Base-by-base conservation (phyloP, 2,888 invertebrate species). In the Encarsia formosa region DNA sequence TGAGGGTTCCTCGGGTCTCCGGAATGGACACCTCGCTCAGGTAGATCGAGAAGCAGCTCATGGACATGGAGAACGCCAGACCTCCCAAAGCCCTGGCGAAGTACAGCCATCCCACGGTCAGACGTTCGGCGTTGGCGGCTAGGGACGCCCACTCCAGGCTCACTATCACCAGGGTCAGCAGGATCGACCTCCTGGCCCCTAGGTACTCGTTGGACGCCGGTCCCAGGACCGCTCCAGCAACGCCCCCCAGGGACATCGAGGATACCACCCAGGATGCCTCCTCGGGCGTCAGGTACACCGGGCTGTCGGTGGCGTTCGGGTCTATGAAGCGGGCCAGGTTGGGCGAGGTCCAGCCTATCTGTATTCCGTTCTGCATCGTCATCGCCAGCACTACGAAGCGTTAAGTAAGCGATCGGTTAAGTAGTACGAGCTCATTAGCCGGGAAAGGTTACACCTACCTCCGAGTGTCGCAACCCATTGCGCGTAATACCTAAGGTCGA, bases 331-430 rank as follows among this genome's bases (percentile, higher is more conserved):
- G 58, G 0, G 63, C 65, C 8, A 68, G 24, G 42, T 64, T 67
- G n/a, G 70, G 69, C 0, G 69, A 68, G 2, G 64, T 61, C 70
- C 68, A 69, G 4, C 68, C 70, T n/a, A 56, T 22, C 16, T 57
- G 46, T 39, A 68, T 47, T 5, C 69, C 69, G 8, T 63, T 39
- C 41, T 57, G 59, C n/a, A n/a, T n/a, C 20, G 62, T 23, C 19
- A 61, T 51, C 20, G 66, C 18, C 19, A 57, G 56, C 15, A 66
- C 69, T 70, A 43, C 16, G 48, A 46, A 35, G 11, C 8, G 9
- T 19, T n/a, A n/a, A n/a, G n/a, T n/a, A n/a, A 2, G 20, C 11
- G 19, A 19, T 19, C 9, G 6, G 8, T 16, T 38, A 19, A 19
- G 11, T 15, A 15, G n/a, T n/a, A n/a, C n/a, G n/a, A n/a, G n/a